Percentiles rank a stretch among this genome's conserved stretches.
Conservation (phyloP, 2,888 invertebrate species). For the Micoletzkya japonica region DNA sequence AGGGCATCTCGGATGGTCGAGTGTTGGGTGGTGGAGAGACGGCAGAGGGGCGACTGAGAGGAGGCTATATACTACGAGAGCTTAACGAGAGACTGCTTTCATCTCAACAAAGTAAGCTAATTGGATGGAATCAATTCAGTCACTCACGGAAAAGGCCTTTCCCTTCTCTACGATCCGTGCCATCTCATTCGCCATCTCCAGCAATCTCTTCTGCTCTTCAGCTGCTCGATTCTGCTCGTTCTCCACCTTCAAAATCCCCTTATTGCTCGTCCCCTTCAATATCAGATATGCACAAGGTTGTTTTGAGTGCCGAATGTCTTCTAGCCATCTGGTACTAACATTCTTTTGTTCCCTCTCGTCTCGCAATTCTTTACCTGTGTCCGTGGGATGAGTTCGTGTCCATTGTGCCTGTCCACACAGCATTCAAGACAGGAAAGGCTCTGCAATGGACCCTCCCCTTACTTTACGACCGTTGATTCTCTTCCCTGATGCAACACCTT, state of each 20-base stretch:
- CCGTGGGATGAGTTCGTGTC: constrained; percentile 49
- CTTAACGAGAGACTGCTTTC: too few species aligned
- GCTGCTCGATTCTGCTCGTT: constrained; percentile 3
- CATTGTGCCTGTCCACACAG: constrained; percentile 59
- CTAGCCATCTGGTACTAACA: not conserved
- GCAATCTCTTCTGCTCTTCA: constrained; percentile 4
- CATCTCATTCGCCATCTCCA: constrained; percentile 13
- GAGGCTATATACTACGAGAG: not conserved
- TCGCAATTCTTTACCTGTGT: constrained; percentile 39
- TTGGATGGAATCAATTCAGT: not conserved
- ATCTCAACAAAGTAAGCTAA: too few species aligned
- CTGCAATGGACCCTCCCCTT: constrained; percentile 28
- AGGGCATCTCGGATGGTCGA: constrained; percentile 7
- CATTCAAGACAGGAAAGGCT: constrained; percentile 54
- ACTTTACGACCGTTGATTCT: not conserved
- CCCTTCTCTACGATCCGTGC: not conserved
- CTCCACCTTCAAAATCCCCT: not conserved
- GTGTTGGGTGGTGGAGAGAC: constrained; percentile 5
- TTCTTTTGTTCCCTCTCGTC: not conserved
- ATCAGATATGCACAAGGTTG: too few species aligned
- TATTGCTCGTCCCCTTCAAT: not conserved
- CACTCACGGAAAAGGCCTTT: not conserved
- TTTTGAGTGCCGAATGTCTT: not conserved
- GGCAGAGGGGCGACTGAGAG: constrained; percentile 12
- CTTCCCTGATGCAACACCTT: not conserved